Evolutionary conservation across 2,113 vertebrate species (phyloP).

Genomic region (Microcebus jonahi): DNA sequence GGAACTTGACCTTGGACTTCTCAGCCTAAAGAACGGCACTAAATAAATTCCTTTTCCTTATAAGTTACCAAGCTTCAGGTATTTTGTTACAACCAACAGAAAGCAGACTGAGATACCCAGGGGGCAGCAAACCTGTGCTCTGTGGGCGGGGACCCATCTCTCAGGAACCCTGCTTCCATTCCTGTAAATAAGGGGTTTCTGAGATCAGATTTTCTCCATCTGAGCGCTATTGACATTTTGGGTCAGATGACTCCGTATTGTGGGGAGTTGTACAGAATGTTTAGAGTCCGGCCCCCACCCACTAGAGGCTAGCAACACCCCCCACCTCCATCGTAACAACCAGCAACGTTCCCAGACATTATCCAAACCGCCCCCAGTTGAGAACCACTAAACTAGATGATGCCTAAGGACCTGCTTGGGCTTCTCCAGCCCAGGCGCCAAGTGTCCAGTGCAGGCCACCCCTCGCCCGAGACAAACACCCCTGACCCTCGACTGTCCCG

Average conservation of each 20-base stretch:
- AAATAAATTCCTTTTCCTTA: neutral
- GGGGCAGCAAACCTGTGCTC: neutral
- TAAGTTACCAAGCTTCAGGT: neutral
- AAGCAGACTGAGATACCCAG: neutral
- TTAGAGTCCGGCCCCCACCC: too few relatives aligned
- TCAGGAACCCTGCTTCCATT: neutral
- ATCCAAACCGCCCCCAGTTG: neutral
- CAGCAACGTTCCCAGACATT: neutral
- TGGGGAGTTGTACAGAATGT: accelerated
- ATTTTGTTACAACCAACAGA: neutral
- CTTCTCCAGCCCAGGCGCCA: neutral
- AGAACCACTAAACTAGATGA: neutral
- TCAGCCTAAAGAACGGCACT: neutral
- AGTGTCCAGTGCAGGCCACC: neutral
- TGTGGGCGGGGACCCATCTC: neutral
- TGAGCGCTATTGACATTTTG: neutral
- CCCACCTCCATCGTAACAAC: accelerated
- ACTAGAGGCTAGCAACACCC: neutral
- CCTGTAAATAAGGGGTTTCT: neutral
- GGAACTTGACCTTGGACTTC: neutral
- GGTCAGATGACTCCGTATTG: neutral
- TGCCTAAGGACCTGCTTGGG: neutral
- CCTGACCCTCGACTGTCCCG: accelerated
- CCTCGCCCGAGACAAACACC: neutral
- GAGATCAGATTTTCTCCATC: neutral